Conservation (phyloP, 2,888 invertebrate species). For the Drosophila subquinaria region DNA sequence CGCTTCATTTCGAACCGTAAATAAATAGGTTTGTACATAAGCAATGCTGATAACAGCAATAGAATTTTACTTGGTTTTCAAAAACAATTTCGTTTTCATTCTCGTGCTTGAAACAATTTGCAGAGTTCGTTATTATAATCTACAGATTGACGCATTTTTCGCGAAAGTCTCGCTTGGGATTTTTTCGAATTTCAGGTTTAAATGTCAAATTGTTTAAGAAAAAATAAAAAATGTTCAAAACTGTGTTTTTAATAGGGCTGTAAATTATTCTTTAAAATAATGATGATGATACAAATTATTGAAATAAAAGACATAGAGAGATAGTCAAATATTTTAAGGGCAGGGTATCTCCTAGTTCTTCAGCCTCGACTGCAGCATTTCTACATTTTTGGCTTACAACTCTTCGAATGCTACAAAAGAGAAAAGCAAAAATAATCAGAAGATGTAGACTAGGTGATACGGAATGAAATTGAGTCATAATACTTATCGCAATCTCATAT, state of each 20-base stretch:
- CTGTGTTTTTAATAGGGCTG: no score
- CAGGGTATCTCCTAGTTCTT: not conserved
- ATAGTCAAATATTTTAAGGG: not conserved
- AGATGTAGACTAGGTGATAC: not conserved
- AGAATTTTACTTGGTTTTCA: not conserved
- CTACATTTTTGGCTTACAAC: no score
- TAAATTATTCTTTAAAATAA: no score
- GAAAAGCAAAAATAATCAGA: not conserved
- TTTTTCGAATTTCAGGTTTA: no score
- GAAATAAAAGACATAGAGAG: not conserved
- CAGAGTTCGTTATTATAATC: not conserved
- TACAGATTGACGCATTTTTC: not conserved
- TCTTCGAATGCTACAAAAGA: not conserved
- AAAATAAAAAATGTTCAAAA: no score
- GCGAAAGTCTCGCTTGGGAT: not conserved
- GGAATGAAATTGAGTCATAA: not conserved
- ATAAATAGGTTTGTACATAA: conserved; percentile 11
- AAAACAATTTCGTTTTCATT: conserved; percentile 24
- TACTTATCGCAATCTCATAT: not conserved
- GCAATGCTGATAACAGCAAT: conserved; percentile 4
- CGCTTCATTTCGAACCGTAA: conserved; percentile 6
- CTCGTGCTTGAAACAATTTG: not conserved
- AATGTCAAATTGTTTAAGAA: no score
- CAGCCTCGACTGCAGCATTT: not conserved
- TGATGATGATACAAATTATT: not conserved